phyloP scores from a whole-genome alignment of 2,113 vertebrate genomes.

The Pelecanoides urinatrix region DNA sequence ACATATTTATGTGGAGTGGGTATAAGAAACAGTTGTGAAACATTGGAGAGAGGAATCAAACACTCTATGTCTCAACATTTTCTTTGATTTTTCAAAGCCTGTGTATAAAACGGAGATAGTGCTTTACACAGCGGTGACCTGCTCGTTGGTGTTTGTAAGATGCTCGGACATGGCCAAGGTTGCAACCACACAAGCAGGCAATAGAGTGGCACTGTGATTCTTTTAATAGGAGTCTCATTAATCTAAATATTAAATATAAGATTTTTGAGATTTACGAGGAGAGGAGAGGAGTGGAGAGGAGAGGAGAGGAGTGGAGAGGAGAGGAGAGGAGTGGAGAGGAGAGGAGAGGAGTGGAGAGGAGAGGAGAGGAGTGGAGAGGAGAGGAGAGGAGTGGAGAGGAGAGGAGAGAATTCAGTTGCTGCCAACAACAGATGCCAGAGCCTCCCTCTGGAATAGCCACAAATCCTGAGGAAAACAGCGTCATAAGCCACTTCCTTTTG shows the following conservation, averaged over 20 bases:
- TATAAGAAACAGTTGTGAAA: background rate
- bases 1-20: background rate
- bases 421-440: background rate
- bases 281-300: background rate
- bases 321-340: background rate
- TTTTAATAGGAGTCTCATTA: background rate
- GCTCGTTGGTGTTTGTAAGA: background rate
- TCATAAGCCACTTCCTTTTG: background rate
- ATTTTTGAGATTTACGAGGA: background rate
- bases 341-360: background rate
- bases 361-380: too few species aligned
- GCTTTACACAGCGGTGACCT: background rate
- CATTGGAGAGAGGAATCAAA: background rate
- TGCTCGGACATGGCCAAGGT: background rate
- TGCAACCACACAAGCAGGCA: background rate
- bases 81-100: background rate
- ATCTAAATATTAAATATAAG: background rate
- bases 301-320: background rate
- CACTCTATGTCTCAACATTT: background rate
- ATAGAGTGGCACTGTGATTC: background rate
- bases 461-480: background rate
- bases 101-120: background rate
- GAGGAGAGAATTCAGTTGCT: background rate
- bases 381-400: background rate
- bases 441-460: background rate